phyloP scores from a whole-genome alignment of 2,113 vertebrate species.

The Cricetomys ansorgei region DNA sequence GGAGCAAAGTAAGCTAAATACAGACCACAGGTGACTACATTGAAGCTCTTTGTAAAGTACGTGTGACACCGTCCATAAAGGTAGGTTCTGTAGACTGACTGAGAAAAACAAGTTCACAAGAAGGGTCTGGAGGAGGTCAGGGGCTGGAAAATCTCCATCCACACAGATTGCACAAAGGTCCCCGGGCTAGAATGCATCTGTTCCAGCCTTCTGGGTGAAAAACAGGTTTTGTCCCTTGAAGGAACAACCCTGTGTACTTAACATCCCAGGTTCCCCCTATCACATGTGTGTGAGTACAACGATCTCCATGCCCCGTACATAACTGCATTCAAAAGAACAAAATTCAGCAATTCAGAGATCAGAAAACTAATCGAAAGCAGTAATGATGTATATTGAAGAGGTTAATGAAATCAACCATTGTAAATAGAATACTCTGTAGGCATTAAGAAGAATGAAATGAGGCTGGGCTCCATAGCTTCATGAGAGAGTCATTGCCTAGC shows the following conservation, averaged over 20 bases:
- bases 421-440: not conserved
- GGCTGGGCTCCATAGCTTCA: not conserved
- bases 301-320: not conserved
- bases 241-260: not conserved
- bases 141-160: not conserved
- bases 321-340: constrained; percentile 14
- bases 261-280: not conserved
- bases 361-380: constrained; percentile 33
- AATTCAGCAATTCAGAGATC: not conserved
- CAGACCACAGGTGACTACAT: not conserved
- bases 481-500: not conserved
- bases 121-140: not conserved
- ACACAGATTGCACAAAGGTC: not conserved
- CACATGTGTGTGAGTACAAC: not conserved
- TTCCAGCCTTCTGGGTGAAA: not conserved
- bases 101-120: not conserved
- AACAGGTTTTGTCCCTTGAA: not conserved
- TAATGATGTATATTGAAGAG: not conserved
- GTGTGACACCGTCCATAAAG: not conserved
- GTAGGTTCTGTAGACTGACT: not conserved
- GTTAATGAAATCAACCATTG: constrained; percentile 17
- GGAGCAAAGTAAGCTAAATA: not conserved
- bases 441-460: constrained; percentile 12
- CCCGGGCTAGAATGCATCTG: not conserved
- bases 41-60: not conserved